Evolutionary conservation across 2,797 vertebrate genomes (phyloP).

Genomic region (Eulemur rubriventer): DNA sequence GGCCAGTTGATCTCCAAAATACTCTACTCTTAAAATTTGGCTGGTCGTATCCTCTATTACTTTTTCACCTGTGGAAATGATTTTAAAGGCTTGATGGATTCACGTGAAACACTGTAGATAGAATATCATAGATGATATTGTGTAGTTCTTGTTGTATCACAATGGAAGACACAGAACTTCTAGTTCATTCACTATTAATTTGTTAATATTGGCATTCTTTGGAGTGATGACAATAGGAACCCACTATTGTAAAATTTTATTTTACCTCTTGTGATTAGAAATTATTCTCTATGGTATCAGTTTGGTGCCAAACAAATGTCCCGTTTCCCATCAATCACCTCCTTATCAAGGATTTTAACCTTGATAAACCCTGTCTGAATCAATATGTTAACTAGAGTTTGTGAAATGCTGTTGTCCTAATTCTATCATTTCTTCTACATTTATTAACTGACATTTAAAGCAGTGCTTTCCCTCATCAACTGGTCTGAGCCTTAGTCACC

Average conservation of each 20-base stretch:
- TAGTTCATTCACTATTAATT: neutral
- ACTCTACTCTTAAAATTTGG: neutral
- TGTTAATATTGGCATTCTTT: neutral
- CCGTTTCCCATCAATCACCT: neutral
- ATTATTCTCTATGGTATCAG: neutral
- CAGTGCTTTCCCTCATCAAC: neutral
- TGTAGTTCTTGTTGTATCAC: neutral
- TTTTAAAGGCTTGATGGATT: neutral
- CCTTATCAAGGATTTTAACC: neutral
- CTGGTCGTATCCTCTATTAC: neutral
- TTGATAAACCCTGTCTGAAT: neutral
- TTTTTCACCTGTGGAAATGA: neutral
- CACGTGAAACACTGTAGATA: neutral
- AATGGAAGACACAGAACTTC: neutral
- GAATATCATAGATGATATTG: neutral
- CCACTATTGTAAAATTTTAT: neutral
- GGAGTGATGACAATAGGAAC: neutral
- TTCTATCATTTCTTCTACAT: neutral
- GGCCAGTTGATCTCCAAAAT: neutral
- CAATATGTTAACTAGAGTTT: neutral
- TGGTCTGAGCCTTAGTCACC: neutral
- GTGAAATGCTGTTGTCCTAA: neutral
- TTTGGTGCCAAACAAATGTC: slow-evolving; percentile 7
- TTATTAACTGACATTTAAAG: neutral
- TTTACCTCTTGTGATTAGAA: neutral